Base-by-base conservation (phyloP, 2,888 invertebrate species). In the Trissonchulus latispiculum region DNA sequence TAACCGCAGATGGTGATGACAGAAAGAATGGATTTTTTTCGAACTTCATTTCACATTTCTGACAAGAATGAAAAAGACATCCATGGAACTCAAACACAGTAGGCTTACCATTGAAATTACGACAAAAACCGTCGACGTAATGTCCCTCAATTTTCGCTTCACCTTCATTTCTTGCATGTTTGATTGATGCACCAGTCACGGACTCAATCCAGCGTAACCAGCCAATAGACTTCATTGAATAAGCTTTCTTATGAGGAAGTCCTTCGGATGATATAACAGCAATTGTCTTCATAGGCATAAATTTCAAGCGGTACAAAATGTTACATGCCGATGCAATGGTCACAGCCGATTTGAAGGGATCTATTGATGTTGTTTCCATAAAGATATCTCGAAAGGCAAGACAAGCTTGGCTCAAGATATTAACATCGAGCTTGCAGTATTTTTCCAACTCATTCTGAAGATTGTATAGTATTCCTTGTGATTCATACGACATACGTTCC, bases 1-100 rank as follows among this genome's bases (percentile, higher is more conserved):
- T 8, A 18, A 64, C 8, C 31, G 64, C 28, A 8, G 8, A 15
- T 29, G 28, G 8, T 3, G 8, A 18, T 64, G 18, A 15, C 31
- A 18, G 8, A 15, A 64, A 29, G 28, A 64, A 64, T 15, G 29
- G 8, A 64, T 64, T 64, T 28, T 31, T 31, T 33, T 31, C 29
- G 8, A 15, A 15, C 15, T 3, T 3, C 15, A 15, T 8, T 8
- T 64, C 8, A 33, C 64, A 64, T 3, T 8, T 31, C 28, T n/a
- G 64, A 64, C 78, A 79, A 1, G 77, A 77, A 72, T 78, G 78
- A 36, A 29, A 76, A 28, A 73, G 71, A 72, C 79, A 79, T 0
- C 78, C 77, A n/a, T 77, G 71, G 37, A 74, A 78, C 31, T 77
- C 75, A 35, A 73, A 78, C 8, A 78, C 48, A 31, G 64, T 64